These are phyloP conservation scores for Athalia rosae DNA, from an alignment of 2,888 invertebrate genomes.

Conservation along the genomic window DNA sequence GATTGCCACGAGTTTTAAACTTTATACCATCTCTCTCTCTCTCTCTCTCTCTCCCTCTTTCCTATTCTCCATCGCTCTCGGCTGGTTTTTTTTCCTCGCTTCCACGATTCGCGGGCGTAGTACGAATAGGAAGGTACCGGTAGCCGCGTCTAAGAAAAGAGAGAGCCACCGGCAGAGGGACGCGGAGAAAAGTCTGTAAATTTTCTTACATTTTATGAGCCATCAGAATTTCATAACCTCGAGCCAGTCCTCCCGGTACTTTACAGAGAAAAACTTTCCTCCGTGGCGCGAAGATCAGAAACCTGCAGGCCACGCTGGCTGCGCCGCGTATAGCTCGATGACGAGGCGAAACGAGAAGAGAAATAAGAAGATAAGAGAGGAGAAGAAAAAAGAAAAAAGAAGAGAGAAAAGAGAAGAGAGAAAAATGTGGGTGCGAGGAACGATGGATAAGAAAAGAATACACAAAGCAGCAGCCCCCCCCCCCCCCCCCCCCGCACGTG, in stretches of 20 bases:
- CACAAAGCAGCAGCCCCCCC: neutral
- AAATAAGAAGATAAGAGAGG: conserved; percentile 46
- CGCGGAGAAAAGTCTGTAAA: conserved; percentile 70
- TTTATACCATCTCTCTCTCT: conserved; percentile 59
- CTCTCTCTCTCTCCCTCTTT: conserved; percentile 7
- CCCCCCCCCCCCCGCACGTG: conserved; percentile 41
- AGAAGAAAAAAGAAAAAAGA: conserved; percentile 37
- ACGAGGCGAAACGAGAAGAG: conserved; percentile 38
- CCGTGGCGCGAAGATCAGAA: conserved; percentile 45
- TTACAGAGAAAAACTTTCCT: conserved; percentile 72
- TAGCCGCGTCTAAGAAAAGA: conserved; percentile 51
- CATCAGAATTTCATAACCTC: conserved; percentile 74
- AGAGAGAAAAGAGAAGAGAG: conserved; percentile 26
- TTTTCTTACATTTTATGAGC: conserved; percentile 74
- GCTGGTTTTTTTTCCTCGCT: conserved; percentile 25
- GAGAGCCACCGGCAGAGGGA: conserved; percentile 56
- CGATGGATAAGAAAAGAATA: neutral
- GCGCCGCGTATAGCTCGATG: conserved; percentile 10
- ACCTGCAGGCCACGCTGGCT: neutral
- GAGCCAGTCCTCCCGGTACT: conserved; percentile 74
- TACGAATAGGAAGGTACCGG: conserved; percentile 49
- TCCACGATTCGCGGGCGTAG: conserved; percentile 64
- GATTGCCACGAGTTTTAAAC: conserved; percentile 70
- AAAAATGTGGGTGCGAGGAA: neutral
- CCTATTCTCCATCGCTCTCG: too few species aligned